Percentiles rank a stretch among this genome's conserved stretches.
Evolutionary conservation across 1,140 invertebrate species (phyloP).

Genomic region (Eumaeus atala): DNA sequence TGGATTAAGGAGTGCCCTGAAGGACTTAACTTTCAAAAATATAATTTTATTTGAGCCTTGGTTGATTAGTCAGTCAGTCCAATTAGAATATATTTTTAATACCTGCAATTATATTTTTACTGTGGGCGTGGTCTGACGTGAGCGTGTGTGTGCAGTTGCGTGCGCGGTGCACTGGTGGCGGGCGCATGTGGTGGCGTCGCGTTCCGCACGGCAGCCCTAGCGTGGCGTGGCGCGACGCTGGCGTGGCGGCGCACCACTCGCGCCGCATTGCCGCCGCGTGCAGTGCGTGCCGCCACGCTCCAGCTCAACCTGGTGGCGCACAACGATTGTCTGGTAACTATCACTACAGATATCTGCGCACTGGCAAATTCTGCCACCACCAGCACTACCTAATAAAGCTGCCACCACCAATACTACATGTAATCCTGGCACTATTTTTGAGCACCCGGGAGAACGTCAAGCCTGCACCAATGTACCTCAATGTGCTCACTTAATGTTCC

Average conservation of each 20-base stretch:
- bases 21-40: too few relatives aligned
- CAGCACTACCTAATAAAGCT: too few relatives aligned
- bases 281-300: constrained; percentile 76
- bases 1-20: too few relatives aligned
- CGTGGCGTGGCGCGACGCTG: constrained; percentile 47
- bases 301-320: constrained; percentile 81
- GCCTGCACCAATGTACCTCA: too few relatives aligned
- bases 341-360: too few relatives aligned
- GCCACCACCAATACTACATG: too few relatives aligned
- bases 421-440: too few relatives aligned
- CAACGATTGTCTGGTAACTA: constrained; percentile 86
- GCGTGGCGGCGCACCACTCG: constrained; percentile 38
- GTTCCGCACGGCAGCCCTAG: constrained; percentile 31
- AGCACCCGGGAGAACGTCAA: too few relatives aligned
- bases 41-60: too few relatives aligned
- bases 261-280: constrained; percentile 34
- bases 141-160: constrained; percentile 28
- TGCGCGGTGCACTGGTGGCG: constrained; percentile 52
- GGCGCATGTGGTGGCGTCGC: constrained; percentile 51
- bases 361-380: constrained; percentile 42
- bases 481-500: too few relatives aligned
- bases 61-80: too few relatives aligned
- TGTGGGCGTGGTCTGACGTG: neutral
- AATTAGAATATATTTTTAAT: neutral
- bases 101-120: too few relatives aligned